Conservation (phyloP, 2,888 invertebrate genomes). For the Stenichneumon culpator region DNA sequence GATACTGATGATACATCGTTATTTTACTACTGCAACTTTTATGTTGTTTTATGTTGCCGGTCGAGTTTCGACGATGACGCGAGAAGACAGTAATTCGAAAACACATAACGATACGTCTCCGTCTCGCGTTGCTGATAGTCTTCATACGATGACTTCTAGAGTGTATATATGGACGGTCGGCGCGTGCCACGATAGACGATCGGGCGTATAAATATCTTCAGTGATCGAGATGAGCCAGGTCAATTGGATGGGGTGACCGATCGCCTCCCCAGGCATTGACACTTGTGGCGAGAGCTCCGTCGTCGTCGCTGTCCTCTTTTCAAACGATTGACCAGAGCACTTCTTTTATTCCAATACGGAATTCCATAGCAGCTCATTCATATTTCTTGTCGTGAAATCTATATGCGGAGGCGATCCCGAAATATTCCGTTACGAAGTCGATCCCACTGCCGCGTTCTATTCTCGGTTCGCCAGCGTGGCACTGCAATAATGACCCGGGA, state of each 20-base stretch:
- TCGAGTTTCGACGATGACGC: conserved; percentile 69
- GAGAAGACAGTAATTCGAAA: conserved; percentile 75
- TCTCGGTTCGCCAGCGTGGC: conserved; percentile 41
- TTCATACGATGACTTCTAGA: conserved; percentile 69
- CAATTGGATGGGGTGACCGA: conserved; percentile 81
- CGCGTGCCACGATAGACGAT: conserved; percentile 83
- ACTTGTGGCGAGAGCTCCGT: conserved; percentile 72
- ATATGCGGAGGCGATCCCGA: conserved; percentile 20
- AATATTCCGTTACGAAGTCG: conserved; percentile 54
- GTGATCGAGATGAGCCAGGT: conserved; percentile 76
- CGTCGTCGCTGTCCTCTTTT: conserved; percentile 52
- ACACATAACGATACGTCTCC: conserved; percentile 70
- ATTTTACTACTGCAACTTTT: conserved; percentile 48
- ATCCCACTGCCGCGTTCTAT: conserved; percentile 51
- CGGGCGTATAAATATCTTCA: conserved; percentile 78
- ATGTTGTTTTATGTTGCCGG: conserved; percentile 42
- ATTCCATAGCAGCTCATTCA: conserved; percentile 59
- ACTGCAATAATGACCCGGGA: conserved; percentile 42
- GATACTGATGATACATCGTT: conserved; percentile 49
- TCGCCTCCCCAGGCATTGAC: conserved; percentile 77
- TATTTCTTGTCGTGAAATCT: conserved; percentile 40
- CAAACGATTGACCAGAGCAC: conserved; percentile 2
- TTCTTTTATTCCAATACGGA: conserved; percentile 55
- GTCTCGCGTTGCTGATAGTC: conserved; percentile 17
- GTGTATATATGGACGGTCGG: conserved; percentile 74